Conservation (phyloP, 2,113 vertebrate species). For the Limnothrissa miodon region DNA sequence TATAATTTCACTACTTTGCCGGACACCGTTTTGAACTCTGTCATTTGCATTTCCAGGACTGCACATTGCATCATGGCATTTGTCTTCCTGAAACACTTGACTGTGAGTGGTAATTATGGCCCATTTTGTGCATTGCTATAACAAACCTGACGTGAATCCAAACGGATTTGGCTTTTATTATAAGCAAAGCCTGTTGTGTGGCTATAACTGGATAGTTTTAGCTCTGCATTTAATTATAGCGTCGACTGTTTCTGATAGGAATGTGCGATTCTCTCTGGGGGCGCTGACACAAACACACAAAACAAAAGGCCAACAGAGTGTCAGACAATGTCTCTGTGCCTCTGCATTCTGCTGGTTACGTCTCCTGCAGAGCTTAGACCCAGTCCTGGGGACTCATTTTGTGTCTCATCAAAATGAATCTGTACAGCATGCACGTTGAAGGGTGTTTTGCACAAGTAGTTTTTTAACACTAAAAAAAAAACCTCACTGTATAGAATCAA, state of each 20-base stretch:
- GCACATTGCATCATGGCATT: background rate
- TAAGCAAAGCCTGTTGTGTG: background rate
- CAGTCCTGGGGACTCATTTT: background rate
- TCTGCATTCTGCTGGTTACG: background rate
- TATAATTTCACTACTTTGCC: background rate
- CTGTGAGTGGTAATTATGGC: background rate
- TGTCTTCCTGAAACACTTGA: constrained; percentile 2
- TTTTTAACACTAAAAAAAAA: no score
- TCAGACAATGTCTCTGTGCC: background rate
- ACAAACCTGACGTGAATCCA: constrained; percentile 10
- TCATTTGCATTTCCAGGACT: constrained; percentile 15
- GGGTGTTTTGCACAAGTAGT: no score
- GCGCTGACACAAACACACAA: background rate
- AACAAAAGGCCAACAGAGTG: background rate
- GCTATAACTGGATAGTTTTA: background rate
- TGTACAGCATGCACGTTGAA: background rate
- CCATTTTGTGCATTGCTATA: constrained; percentile 1
- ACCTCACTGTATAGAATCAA: no score
- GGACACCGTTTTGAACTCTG: background rate
- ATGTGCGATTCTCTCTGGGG: background rate
- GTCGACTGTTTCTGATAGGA: background rate
- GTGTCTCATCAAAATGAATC: background rate
- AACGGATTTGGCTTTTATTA: constrained; percentile 7
- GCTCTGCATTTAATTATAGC: background rate
- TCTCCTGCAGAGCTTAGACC: background rate